Conservation (phyloP, 2,797 vertebrate species). For the Acomys russatus region DNA sequence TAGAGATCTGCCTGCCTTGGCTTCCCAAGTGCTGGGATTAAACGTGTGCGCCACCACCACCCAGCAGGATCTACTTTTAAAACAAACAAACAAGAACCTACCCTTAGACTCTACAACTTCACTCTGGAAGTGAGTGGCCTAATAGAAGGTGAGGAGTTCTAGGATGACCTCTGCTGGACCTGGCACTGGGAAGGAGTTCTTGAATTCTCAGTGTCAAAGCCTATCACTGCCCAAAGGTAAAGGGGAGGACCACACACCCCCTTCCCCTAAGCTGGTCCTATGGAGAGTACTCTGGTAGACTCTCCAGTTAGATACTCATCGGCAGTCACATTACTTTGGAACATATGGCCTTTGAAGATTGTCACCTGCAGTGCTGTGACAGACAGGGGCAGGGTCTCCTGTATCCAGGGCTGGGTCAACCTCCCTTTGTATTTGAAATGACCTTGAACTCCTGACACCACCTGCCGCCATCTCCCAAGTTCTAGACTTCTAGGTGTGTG, state of each 20-base stretch:
- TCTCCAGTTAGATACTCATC: conserved; percentile 41
- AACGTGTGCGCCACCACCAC: too few relatives aligned
- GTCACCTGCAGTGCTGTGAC: not conserved
- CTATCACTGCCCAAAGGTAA: not conserved
- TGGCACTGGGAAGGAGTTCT: not conserved
- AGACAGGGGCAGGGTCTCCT: not conserved
- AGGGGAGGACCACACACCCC: not conserved
- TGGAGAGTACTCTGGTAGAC: not conserved
- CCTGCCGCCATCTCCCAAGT: not conserved
- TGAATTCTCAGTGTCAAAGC: conserved; percentile 17
- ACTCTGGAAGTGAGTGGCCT: not conserved
- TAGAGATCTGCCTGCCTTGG: too few relatives aligned
- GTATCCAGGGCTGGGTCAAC: not conserved
- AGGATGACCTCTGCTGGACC: not conserved
- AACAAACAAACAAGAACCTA: not conserved
- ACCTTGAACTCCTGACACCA: not conserved
- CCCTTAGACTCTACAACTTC: not conserved
- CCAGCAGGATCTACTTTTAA: not conserved
- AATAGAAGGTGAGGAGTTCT: not conserved
- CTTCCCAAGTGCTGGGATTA: too few relatives aligned
- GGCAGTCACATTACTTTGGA: not conserved
- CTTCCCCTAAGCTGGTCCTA: not conserved
- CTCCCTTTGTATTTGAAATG: not conserved
- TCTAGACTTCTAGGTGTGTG: not conserved
- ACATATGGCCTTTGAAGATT: not conserved